Base-by-base conservation (phyloP, 53 echinoderm and acorn worm species). In the Luidia sarsii region DNA sequence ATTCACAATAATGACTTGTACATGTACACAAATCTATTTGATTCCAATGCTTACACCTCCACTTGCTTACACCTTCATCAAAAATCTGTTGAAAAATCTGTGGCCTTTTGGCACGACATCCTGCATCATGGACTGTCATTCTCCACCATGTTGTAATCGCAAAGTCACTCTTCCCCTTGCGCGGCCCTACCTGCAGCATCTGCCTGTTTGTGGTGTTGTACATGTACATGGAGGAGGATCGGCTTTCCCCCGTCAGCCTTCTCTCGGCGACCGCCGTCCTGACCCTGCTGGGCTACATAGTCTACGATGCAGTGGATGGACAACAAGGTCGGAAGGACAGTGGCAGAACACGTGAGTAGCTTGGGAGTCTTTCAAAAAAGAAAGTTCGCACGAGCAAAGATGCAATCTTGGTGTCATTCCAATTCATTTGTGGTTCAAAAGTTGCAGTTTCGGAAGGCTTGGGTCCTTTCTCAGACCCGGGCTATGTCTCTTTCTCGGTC, bases 301-400 rank as follows among this genome's bases (percentile, higher is more conserved):
- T 89, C 19, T 89, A 83, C 71, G 89, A 88, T 29, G 41, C 62
- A 36, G 36, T 94, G 23, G 94, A 94, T 49, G 36, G 80, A 20
- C 83, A 87, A 46, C 34, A 83, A 18, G 83, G 63, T 24, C 80
- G 82, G 30, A 63, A 39, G 54, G 75, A 87, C 54, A 63, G 79
- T 71, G 70, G 89, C 29, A 91, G 94, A 86, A 85, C 94, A 62
- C 36, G 94, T 94, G 64, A 91, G 94, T 85, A 37, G 3, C n/a
- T 2, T 28, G 23, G 8, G 23, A 30, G 20, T n/a, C 11, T 33
- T 77, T 8, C 1, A 23, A 28, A 3, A 13, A 22, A 16, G 16
- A 29, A 43, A 41, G 14, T 38, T 2, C 29, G 11, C 15, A 6
- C 25, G 8, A 20, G 13, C 33, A 46, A 4, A 62, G 8, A 7